A percentile compares a stretch with the other conserved stretches of the same genome.
These are phyloP conservation scores for Melieria omissa DNA, from an alignment of 2,888 invertebrate genomes.

Conservation along the genomic window DNA sequence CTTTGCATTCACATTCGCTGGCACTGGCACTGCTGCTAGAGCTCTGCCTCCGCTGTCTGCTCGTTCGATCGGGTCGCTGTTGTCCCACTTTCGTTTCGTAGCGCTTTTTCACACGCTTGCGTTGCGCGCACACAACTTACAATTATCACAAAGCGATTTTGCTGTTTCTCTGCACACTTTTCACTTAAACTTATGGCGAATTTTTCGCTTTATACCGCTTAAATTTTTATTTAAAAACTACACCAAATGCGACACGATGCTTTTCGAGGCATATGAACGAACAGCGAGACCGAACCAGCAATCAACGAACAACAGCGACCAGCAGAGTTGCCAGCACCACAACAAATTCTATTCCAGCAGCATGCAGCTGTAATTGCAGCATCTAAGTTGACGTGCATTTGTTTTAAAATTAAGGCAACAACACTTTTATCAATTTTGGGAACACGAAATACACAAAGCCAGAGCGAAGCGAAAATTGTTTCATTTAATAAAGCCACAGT, in stretches of 20 bases:
- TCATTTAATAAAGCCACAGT: no score
- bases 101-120: conserved; percentile 22
- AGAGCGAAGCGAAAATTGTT: no score
- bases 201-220: conserved; percentile 21
- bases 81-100: conserved; percentile 40
- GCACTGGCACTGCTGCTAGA: conserved; percentile 21
- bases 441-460: no score
- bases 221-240: conserved; percentile 31
- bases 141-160: conserved; percentile 23
- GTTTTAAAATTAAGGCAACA: not conserved
- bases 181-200: conserved; percentile 8
- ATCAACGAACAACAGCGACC: conserved; percentile 11
- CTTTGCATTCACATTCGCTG: conserved; percentile 20
- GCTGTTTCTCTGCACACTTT: conserved; percentile 15
- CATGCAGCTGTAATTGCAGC: not conserved
- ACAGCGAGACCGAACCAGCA: conserved; percentile 10
- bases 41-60: conserved; percentile 12
- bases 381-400: not conserved
- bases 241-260: conserved; percentile 31
- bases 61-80: conserved; percentile 15
- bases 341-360: not conserved
- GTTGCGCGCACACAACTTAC: not conserved
- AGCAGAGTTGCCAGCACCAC: conserved; percentile 6
- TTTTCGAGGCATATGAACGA: conserved; percentile 17
- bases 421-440: no score